phyloP scores from a whole-genome alignment of 2,888 invertebrate species.

The Graphium colonna region DNA sequence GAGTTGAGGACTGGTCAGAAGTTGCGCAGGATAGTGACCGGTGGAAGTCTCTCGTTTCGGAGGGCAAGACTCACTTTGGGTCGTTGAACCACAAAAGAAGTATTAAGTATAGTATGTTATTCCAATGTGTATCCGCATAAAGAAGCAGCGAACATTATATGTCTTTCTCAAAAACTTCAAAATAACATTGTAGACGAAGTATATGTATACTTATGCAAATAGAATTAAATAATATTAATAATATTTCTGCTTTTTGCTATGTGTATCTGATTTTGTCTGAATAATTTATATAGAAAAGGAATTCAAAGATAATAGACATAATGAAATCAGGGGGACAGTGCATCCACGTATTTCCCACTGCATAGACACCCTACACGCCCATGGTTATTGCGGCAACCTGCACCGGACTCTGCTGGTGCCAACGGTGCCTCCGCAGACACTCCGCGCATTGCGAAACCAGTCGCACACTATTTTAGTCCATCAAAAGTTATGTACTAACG shows the following conservation, averaged over 20 bases:
- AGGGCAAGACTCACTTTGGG: no score
- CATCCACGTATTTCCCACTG: slow-evolving; percentile 7
- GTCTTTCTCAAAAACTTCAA: background rate
- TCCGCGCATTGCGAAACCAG: slow-evolving; percentile 1
- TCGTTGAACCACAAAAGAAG: no score
- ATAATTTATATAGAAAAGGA: background rate
- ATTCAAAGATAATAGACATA: background rate
- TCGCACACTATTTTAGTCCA: background rate
- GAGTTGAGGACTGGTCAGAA: no score
- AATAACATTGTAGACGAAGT: background rate
- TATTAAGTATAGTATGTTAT: no score
- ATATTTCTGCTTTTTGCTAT: no score
- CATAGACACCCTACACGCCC: slow-evolving; percentile 6
- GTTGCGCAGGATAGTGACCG: no score
- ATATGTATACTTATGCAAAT: background rate
- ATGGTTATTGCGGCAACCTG: slow-evolving; percentile 9
- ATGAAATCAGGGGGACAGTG: background rate
- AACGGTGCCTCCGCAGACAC: background rate
- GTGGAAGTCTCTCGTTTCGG: no score
- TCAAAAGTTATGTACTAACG: background rate
- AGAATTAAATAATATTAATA: background rate
- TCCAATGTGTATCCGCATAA: no score
- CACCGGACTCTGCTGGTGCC: background rate
- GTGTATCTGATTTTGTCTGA: no score
- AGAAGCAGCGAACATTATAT: no score